A percentile compares a stretch with the other conserved stretches of the same genome.
Evolutionary conservation across 2,113 vertebrate species (phyloP).

Genomic region (Myrmecophaga tridactyla): DNA sequence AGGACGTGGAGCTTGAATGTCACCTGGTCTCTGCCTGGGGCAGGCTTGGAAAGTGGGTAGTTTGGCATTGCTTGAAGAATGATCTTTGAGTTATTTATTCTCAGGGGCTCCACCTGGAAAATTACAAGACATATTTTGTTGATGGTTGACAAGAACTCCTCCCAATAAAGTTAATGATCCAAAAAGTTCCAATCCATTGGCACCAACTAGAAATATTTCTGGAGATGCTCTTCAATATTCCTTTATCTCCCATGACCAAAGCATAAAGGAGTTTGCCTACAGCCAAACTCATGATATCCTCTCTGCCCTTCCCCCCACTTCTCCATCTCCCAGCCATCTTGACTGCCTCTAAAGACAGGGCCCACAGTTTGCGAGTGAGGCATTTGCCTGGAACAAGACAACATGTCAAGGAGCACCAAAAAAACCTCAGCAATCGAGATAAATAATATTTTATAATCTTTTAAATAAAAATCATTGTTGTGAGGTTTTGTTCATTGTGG

Average conservation of each 20-base stretch:
- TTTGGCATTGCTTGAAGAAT: neutral
- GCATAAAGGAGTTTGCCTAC: neutral
- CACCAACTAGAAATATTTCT: conserved; percentile 9
- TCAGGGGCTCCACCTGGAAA: conserved; percentile 25
- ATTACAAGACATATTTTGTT: conserved; percentile 43
- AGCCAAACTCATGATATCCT: neutral
- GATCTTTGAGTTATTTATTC: conserved; percentile 12
- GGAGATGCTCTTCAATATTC: neutral
- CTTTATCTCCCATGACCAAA: neutral
- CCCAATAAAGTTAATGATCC: conserved; percentile 32
- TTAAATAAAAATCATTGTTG: neutral
- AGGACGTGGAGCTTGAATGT: neutral
- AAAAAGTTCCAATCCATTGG: neutral
- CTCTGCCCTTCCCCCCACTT: accelerated
- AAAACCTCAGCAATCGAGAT: neutral
- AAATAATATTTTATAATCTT: neutral
- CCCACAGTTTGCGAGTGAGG: neutral
- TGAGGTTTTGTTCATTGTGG: neutral
- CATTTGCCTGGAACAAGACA: neutral
- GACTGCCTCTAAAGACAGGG: neutral
- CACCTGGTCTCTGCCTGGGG: neutral
- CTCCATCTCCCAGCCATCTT: neutral
- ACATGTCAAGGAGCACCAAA: neutral
- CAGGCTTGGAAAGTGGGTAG: neutral
- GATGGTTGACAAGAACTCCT: neutral